Conservation (phyloP, 2,113 vertebrate species). For the Panurus biarmicus region DNA sequence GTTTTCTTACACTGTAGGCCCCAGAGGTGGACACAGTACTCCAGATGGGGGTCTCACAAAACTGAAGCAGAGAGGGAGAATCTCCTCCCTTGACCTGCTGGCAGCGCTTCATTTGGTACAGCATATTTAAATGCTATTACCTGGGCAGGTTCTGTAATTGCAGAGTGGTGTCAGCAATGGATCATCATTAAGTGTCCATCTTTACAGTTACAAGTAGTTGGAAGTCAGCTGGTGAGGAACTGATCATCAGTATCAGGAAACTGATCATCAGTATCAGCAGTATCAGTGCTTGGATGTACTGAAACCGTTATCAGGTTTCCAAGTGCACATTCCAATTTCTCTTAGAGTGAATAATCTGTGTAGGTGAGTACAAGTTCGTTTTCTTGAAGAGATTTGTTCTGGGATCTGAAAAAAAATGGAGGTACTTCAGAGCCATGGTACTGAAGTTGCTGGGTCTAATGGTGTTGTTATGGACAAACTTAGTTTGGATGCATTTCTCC, state of each 20-base stretch:
- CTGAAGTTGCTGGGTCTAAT: background rate
- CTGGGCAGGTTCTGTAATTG: background rate
- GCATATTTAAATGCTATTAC: background rate
- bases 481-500: background rate
- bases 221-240: background rate
- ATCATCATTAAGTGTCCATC: no score
- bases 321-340: background rate
- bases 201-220: background rate
- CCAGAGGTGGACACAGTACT: background rate
- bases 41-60: background rate
- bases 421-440: background rate
- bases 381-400: background rate
- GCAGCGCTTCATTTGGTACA: background rate
- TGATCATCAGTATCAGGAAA: background rate
- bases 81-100: background rate
- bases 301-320: background rate
- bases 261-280: no score
- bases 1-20: background rate
- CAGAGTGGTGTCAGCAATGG: background rate
- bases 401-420: background rate
- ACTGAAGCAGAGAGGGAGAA: background rate
- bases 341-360: background rate
- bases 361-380: background rate
- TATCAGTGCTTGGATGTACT: background rate
- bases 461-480: background rate